phyloP scores from a whole-genome alignment of 2,888 invertebrate species.

The Euproctis similis region DNA sequence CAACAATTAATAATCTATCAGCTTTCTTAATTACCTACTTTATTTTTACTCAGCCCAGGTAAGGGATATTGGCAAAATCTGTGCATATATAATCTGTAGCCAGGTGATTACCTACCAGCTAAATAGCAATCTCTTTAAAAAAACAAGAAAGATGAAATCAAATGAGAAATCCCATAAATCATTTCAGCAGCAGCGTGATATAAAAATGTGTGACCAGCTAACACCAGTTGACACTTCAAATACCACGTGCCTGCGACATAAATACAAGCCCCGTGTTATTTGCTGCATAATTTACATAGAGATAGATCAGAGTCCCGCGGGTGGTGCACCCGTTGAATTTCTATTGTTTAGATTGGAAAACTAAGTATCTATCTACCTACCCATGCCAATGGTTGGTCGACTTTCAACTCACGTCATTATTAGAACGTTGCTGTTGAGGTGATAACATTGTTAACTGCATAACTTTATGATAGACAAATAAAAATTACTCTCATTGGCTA shows the following conservation, averaged over 20 bases:
- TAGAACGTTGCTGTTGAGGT: conserved; percentile 46
- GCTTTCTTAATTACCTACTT: too few relatives aligned
- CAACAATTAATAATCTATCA: too few relatives aligned
- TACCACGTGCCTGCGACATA: conserved; percentile 51
- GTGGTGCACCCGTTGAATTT: conserved; percentile 72
- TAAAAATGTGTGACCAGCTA: conserved; percentile 2
- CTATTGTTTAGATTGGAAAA: conserved; percentile 77
- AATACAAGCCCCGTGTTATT: conserved; percentile 64
- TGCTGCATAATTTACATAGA: conserved; percentile 74
- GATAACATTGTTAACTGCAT: conserved; percentile 9
- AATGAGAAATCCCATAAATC: too few relatives aligned
- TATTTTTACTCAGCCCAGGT: too few relatives aligned
- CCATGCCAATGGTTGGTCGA: conserved; percentile 53
- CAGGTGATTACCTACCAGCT: too few relatives aligned
- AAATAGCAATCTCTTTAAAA: too few relatives aligned
- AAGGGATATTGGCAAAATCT: too few relatives aligned
- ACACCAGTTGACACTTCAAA: conserved; percentile 16
- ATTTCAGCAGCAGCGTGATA: neutral
- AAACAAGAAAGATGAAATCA: too few relatives aligned
- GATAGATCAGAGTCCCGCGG: conserved; percentile 68
- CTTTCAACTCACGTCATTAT: conserved; percentile 67
- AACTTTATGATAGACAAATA: too few relatives aligned
- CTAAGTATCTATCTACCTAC: too few relatives aligned
- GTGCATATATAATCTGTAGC: too few relatives aligned
- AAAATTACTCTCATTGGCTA: too few relatives aligned